Evolutionary conservation across 2,888 invertebrate species (phyloP).

Genomic region (Cantharis rufa): DNA sequence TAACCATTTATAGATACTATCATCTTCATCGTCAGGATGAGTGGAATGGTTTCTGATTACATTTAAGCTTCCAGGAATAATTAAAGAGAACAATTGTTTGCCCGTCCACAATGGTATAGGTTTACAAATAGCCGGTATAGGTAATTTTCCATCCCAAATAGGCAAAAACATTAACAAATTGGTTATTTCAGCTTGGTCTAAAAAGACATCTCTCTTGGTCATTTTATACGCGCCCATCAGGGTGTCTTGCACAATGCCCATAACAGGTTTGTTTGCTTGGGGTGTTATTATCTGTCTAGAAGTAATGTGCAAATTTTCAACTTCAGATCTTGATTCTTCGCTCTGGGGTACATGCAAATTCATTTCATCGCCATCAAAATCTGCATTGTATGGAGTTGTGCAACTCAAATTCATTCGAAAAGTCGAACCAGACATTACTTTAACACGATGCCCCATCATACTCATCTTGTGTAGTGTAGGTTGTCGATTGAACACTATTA

Average conservation of each 20-base stretch:
- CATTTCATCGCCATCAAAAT: slow-evolving; percentile 99
- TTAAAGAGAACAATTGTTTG: slow-evolving; percentile 95
- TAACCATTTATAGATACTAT: slow-evolving; percentile 98
- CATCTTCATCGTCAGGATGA: slow-evolving; percentile 99
- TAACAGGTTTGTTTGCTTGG: slow-evolving; percentile 98
- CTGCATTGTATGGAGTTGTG: slow-evolving; percentile 99
- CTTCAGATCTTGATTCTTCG: slow-evolving; percentile 97
- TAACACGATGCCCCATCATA: slow-evolving; percentile 99
- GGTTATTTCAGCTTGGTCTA: slow-evolving; percentile 98
- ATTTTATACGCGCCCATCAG: slow-evolving; percentile 97
- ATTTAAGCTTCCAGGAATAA: slow-evolving; percentile 98
- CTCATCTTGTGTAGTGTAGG: slow-evolving; percentile 99
- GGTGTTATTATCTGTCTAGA: slow-evolving; percentile 95
- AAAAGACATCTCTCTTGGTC: slow-evolving; percentile 98
- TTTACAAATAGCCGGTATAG: slow-evolving; percentile 95
- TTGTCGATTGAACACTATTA: slow-evolving; percentile 99
- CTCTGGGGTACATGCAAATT: slow-evolving; percentile 98
- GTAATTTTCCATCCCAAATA: slow-evolving; percentile 99
- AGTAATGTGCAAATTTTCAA: slow-evolving; percentile 96
- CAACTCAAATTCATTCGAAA: slow-evolving; percentile 97
- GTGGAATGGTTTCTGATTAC: slow-evolving; percentile 97
- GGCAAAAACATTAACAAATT: slow-evolving; percentile 98
- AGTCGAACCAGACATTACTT: slow-evolving; percentile 98
- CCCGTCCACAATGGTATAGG: slow-evolving; percentile 97
- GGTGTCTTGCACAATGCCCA: slow-evolving; percentile 99